Base-by-base conservation (phyloP, 2,113 vertebrate genomes). In the Phrynocephalus versicolor region DNA sequence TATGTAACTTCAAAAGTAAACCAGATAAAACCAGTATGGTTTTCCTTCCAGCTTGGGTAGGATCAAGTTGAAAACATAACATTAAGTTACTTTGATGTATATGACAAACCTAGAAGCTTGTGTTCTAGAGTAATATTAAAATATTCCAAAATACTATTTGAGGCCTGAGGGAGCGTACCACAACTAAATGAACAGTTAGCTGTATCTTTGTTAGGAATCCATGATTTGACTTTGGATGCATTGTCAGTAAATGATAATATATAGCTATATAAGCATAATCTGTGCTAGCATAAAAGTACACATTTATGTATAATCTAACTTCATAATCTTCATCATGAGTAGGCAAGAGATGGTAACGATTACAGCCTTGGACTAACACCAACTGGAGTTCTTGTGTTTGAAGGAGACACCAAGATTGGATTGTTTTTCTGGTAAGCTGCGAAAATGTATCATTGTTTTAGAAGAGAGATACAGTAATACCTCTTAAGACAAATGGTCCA, bases 321-420 rank as follows among this genome's bases (percentile, higher is more conserved):
- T 51, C 45, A 51, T 73, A 37, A 64, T 90, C 93, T 94, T 91
- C 25, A 60, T 93, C 84, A 93, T 12, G 77, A 87, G 90, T 95
- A 99, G 99, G 99, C 98, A 83, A 96, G 98, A 93, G 98, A 99
- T 1, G 98, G 98, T 82, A 99, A 99, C 91, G 98, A 99, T 93
- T 99, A 99, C 95, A 99, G 98, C 93, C 95, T 99, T 90, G 98
- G 99, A 86, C 94, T 99, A 86, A 99, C 98, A 39, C 99, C 99
- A 72, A 99, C 99, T 30, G 99, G 99, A 94, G 98, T 99, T 84
- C 97, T 99, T 91, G 99, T 99, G 75, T 99, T 99, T 95, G 99
- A 99, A 96, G 99, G 99, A 88, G 95, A 98, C 85, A 98, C 98
- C 76, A 99, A 99, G 95, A 99, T 99, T 74, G 99, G 99, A 79